Evolutionary conservation across 2,113 vertebrate genomes (phyloP), one percentile per base, ranked within the genome.

Genomic region (Plecturocebus donacophilus): DNA sequence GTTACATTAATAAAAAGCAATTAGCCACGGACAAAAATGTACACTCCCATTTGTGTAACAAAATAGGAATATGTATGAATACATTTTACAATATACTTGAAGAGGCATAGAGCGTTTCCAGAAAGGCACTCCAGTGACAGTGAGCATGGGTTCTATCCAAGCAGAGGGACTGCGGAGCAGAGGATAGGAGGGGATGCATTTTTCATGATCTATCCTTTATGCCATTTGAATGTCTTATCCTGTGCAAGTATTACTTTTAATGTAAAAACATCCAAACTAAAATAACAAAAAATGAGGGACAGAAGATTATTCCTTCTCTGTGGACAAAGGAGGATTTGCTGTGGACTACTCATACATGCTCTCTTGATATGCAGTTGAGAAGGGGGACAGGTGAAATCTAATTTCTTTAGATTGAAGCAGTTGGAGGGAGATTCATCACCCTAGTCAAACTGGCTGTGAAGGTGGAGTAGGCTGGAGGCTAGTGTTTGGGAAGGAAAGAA

Each of bases 71-170:
- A 38, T 19, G 27, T n/a, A 8, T 25, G 82, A 49, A 13, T 2
- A 30, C 17, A 0, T 10, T 0, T 12, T 77, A 27, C n/a, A 17
- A 0, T 12, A 2, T 16, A 25, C 42, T 54, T 25, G 25, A 14
- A 13, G 8, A 32, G 23, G 40, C 40, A 27, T 2, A 20, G 3
- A 52, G 7, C 5, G 1, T 54, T 84, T 95, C 66, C 38, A 64
- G 56, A 52, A 61, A 88, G 70, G 61, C 16, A 0, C 17, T 32
- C 66, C 10, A 23, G 30, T 8, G 47, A 45, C n/a, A 1, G 2
- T 81, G 88, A 38, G 23, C 23, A 1, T 4, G 12, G 27, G 4
- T 13, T 70, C 49, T 54, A 10, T 47, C 49, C 30, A 0, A 1
- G 64, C 23, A 23, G 71, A 10, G 38, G 17, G 54, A 7, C n/a